These are phyloP conservation scores for Buathra laborator DNA, from an alignment of 2,888 invertebrate species.

Conservation along the genomic window DNA sequence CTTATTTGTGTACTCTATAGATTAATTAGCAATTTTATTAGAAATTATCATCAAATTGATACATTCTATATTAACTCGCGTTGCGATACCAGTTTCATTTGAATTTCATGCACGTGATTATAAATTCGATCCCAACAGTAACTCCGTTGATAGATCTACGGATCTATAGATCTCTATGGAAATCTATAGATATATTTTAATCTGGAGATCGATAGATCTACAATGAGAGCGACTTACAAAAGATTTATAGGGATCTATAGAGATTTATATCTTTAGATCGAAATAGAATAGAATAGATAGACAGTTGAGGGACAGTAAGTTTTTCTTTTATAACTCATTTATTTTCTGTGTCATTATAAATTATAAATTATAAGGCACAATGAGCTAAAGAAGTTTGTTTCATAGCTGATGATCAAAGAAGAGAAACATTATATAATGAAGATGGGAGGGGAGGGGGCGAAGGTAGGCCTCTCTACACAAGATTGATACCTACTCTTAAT, in stretches of 20 bases:
- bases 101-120: too few relatives aligned
- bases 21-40: neutral
- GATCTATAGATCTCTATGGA: neutral
- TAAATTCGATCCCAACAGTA: too few relatives aligned
- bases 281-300: neutral
- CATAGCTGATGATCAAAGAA: conserved; percentile 43
- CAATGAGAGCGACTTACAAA: neutral
- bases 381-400: conserved; percentile 9
- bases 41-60: neutral
- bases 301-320: neutral
- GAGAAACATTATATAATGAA: conserved; percentile 24
- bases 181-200: neutral
- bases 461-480: conserved; percentile 28
- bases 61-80: too few relatives aligned
- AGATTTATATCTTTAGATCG: neutral
- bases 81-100: neutral
- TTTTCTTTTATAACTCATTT: neutral
- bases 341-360: neutral
- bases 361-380: conserved; percentile 4
- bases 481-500: conserved; percentile 72
- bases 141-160: neutral
- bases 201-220: neutral
- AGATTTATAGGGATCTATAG: neutral
- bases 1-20: neutral
- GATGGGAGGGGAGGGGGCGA: conserved; percentile 17